Evolutionary conservation across 1,140 invertebrate species (phyloP).

Genomic region (Heliconius hermathena): DNA sequence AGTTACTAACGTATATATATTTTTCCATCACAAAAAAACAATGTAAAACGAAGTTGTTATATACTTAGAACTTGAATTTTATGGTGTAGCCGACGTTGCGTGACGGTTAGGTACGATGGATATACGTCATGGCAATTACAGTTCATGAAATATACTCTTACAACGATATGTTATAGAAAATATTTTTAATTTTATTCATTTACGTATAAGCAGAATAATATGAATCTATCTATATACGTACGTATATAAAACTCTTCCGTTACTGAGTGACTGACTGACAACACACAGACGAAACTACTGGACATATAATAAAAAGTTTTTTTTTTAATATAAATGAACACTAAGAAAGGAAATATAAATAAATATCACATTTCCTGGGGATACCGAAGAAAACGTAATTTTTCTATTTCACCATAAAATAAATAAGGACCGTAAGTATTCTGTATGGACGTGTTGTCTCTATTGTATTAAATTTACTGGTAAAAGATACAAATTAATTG

Average conservation of each 20-base stretch:
- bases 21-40: slow-evolving; percentile 30
- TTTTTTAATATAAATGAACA: neutral
- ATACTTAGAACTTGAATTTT: slow-evolving; percentile 43
- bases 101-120: slow-evolving; percentile 58
- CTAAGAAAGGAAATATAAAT: neutral
- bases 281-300: too few species aligned
- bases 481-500: too few species aligned
- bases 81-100: slow-evolving; percentile 63
- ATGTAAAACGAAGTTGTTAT: slow-evolving; percentile 45
- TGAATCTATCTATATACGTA: neutral
- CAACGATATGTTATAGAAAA: slow-evolving; percentile 9
- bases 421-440: too few species aligned
- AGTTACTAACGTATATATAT: slow-evolving; percentile 5
- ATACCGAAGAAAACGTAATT: neutral
- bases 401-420: neutral
- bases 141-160: slow-evolving; percentile 54
- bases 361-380: neutral
- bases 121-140: slow-evolving; percentile 65
- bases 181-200: neutral
- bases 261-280: too few species aligned
- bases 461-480: too few species aligned
- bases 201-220: neutral
- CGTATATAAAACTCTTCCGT: too few species aligned
- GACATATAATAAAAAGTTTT: too few species aligned
- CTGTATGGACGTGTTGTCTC: too few species aligned